Percentiles rank a stretch among this genome's conserved stretches.
phyloP scores from a whole-genome alignment of 2,113 vertebrate species.

The Neolamprologus caudopunctatus region DNA sequence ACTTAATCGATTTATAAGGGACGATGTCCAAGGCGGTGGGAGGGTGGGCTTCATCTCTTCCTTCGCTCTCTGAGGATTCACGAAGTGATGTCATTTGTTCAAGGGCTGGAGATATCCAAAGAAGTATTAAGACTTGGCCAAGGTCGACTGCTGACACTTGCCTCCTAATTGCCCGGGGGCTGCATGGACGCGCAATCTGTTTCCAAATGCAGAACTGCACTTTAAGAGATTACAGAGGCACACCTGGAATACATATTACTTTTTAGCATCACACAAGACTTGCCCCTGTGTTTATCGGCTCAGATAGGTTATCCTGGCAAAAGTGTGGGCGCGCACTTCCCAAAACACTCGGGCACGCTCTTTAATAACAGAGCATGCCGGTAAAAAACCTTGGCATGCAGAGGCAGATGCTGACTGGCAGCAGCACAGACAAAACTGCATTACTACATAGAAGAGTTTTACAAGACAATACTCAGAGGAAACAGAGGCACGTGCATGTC shows the following conservation, averaged over 20 bases:
- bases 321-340: not conserved
- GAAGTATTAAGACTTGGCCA: conserved; percentile 53
- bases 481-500: not conserved
- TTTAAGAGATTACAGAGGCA: conserved; percentile 60
- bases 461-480: not conserved
- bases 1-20: conserved; percentile 21
- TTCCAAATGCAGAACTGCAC: conserved; percentile 59
- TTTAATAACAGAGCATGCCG: not conserved
- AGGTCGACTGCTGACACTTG: conserved; percentile 54
- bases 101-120: conserved; percentile 36
- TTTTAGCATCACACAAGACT: conserved; percentile 25
- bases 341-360: not conserved
- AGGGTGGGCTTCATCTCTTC: not conserved
- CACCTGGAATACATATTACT: conserved; percentile 54
- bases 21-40: not conserved
- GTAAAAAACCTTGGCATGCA: not conserved
- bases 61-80: not conserved
- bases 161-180: conserved; percentile 48
- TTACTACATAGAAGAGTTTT: not conserved
- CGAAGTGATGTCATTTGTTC: conserved; percentile 27
- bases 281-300: conserved; percentile 19
- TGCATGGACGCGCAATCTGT: conserved; percentile 34
- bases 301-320: not conserved
- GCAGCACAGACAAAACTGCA: not conserved
- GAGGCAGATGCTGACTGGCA: not conserved